Percentiles rank a stretch among this genome's conserved stretches.
Conservation (phyloP, 2,797 vertebrate species). For the Danio aesculapii region DNA sequence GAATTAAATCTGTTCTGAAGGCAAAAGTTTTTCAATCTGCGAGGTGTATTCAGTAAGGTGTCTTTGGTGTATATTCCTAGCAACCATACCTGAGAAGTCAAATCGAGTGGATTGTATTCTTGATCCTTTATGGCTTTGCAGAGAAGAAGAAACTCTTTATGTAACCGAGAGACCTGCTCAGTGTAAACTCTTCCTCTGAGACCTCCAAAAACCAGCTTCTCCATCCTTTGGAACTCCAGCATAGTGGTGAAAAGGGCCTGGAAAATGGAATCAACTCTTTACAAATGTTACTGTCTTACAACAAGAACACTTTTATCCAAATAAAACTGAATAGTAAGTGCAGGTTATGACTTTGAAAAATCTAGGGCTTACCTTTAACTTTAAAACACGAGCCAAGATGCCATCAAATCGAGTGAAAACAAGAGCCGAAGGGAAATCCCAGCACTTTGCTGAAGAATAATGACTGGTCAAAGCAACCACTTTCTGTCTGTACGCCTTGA, state of each 20-base stretch:
- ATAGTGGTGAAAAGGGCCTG: conserved; percentile 80
- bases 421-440: conserved; percentile 85
- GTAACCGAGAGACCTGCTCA: conserved; percentile 73
- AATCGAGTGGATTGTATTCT: conserved; percentile 72
- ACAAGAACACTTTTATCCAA: background rate
- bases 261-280: conserved; percentile 32
- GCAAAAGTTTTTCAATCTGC: no score
- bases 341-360: background rate
- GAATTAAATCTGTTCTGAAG: no score
- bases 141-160: conserved; percentile 74
- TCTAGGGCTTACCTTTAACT: conserved; percentile 78
- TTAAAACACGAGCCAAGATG: conserved; percentile 78
- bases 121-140: conserved; percentile 76
- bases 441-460: conserved; percentile 68
- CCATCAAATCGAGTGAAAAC: conserved; percentile 82
- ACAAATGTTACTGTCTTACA: background rate
- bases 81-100: conserved; percentile 72
- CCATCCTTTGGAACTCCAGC: conserved; percentile 83
- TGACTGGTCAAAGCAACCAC: conserved; percentile 70
- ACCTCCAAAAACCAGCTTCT: conserved; percentile 84
- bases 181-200: conserved; percentile 76
- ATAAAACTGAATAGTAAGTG: background rate
- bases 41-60: no score
- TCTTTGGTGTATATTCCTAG: background rate
- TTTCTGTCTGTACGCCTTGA: conserved; percentile 76